These are phyloP conservation scores for Xyrichtys novacula DNA, from an alignment of 2,797 vertebrate genomes.

Conservation along the genomic window DNA sequence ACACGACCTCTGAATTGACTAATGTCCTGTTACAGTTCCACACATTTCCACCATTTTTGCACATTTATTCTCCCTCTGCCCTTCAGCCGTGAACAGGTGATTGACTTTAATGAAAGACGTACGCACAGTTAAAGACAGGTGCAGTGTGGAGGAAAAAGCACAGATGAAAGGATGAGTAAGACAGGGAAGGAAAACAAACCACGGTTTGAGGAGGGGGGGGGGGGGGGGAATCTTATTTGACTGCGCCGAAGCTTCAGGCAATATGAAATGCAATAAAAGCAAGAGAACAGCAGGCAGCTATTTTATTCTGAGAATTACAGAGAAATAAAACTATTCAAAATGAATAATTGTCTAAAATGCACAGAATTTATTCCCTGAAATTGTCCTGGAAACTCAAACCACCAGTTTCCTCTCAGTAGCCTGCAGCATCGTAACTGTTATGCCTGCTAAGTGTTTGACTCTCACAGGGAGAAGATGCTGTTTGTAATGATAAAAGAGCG, in stretches of 20 bases:
- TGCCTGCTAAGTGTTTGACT: not conserved
- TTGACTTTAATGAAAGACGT: slow-evolving; percentile 23
- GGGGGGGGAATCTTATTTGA: slow-evolving; percentile 22
- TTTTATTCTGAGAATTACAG: slow-evolving; percentile 7
- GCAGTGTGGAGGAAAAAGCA: slow-evolving; percentile 15
- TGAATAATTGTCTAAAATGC: slow-evolving; percentile 32
- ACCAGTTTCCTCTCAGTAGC: not conserved
- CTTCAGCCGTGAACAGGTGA: slow-evolving; percentile 25
- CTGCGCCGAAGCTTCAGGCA: slow-evolving; percentile 9
- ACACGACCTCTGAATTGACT: slow-evolving; percentile 11
- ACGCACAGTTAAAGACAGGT: slow-evolving; percentile 3
- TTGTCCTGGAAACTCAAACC: not conserved
- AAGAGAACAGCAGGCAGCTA: slow-evolving; percentile 14
- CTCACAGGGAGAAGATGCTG: not conserved
- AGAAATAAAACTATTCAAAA: slow-evolving; percentile 37
- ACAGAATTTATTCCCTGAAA: slow-evolving; percentile 13
- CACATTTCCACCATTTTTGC: not conserved
- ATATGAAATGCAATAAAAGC: slow-evolving; percentile 27
- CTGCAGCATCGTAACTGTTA: not conserved
- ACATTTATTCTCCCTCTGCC: not conserved
- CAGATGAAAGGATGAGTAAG: not conserved
- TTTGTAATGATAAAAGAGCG: not conserved
- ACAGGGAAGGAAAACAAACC: too few relatives aligned
- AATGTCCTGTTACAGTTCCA: slow-evolving; percentile 12
- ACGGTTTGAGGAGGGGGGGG: not conserved